Evolutionary conservation across 2,113 vertebrate genomes (phyloP), one percentile per base, ranked within the genome.

Genomic region (Picathartes gymnocephalus): DNA sequence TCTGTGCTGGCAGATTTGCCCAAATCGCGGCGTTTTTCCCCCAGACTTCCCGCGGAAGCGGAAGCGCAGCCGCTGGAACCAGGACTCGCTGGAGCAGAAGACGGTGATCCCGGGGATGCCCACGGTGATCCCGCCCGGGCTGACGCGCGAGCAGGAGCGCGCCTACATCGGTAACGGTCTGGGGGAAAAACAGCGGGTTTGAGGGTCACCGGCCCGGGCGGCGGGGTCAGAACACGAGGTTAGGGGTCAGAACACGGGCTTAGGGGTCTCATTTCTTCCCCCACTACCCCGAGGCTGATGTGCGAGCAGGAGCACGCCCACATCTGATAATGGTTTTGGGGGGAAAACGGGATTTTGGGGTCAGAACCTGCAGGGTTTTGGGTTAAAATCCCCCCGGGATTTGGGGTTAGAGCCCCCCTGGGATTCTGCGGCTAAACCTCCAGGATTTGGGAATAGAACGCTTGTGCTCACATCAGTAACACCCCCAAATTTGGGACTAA

Each of bases 91-190:
- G 85, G 85, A 87, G 19, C 85, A 87, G 85, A 87, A 87, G 35
- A 87, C 85, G 7, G 85, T 87, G 85, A 87, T 87, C 65, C 85
- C 85, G 20, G 85, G 85, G 7, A 87, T 87, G 85, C 85, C 88
- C 73, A 91, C 89, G 68, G 89, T 91, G 68, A 91, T 91, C 89
- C 89, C 89, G 60, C 89, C 89, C n/a, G 81, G 89, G n/a, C 74
- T 91, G 74, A 91, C 81, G 35, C 74, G 89, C 30, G 89, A 91
- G 74, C 89, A 91, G 89, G 89, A 91, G 31, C 74, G 89, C 45
- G 89, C 89, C 74, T 91, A 91, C 81, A 91, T 91, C 89, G 89
- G 89, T 91, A 91, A 85, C 35, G 56, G 2, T 27, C 48, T 31
- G 80, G 80, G 71, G 8, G 1, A 15, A 50, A 68, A 74, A 0